Conservation (phyloP, 2,888 invertebrate genomes). For the Nudaria mundana region DNA sequence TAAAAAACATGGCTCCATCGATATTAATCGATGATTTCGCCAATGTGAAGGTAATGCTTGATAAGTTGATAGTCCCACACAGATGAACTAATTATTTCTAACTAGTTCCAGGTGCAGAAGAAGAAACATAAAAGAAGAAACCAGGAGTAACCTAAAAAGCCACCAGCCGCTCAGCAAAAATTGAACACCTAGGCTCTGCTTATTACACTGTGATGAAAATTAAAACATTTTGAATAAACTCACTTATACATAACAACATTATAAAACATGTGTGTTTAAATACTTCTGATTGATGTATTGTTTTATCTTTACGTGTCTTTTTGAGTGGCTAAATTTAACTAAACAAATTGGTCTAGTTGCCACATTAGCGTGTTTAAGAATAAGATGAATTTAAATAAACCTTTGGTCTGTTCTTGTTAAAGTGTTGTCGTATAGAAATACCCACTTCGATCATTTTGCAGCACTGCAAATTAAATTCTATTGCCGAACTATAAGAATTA, state of each 20-base stretch:
- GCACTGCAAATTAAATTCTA: conserved; percentile 33
- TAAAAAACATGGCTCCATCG: too few relatives aligned
- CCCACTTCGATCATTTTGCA: conserved; percentile 9
- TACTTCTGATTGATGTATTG: conserved; percentile 25
- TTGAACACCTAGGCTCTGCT: conserved; percentile 61
- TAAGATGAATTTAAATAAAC: conserved; percentile 48
- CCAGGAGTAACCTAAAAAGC: too few relatives aligned
- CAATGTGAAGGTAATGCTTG: too few relatives aligned
- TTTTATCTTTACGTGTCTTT: not conserved
- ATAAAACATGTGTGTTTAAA: conserved; percentile 63
- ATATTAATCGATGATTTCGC: too few relatives aligned
- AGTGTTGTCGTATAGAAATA: conserved; percentile 47
- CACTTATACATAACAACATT: too few relatives aligned
- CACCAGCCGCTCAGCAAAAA: too few relatives aligned
- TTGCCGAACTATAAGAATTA: conserved; percentile 34
- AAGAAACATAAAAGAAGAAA: too few relatives aligned
- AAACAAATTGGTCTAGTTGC: conserved; percentile 45
- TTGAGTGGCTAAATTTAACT: too few relatives aligned
- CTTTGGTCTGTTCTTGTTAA: conserved; percentile 65
- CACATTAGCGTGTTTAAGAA: conserved; percentile 55
- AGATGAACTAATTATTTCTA: too few relatives aligned
- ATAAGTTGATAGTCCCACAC: too few relatives aligned
- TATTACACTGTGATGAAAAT: conserved; percentile 53
- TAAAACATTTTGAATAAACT: too few relatives aligned
- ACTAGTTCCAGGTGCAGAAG: too few relatives aligned